Conservation (phyloP, 2,888 invertebrate species). For the Punctoribates punctum region DNA sequence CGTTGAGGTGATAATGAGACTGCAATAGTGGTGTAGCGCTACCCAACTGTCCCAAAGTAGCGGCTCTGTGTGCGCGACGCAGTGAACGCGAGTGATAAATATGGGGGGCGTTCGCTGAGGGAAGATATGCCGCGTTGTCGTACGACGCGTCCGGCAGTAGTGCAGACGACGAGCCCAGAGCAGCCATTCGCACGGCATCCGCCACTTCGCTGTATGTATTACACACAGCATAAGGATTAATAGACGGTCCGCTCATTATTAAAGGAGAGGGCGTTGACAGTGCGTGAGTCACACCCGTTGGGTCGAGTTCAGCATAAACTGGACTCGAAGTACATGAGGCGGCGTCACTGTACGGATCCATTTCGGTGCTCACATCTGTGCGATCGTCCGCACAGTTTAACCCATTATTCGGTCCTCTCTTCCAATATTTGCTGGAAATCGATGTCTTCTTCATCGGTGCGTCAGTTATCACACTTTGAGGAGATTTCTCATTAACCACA, state of each 20-base stretch:
- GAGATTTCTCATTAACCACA: slow-evolving; percentile 45
- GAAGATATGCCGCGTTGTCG: slow-evolving; percentile 45
- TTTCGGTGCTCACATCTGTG: slow-evolving; percentile 29
- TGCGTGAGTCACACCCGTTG: slow-evolving; percentile 29
- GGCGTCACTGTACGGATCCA: slow-evolving; percentile 44
- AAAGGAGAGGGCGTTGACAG: slow-evolving; percentile 27
- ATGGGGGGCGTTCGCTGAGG: slow-evolving; percentile 25
- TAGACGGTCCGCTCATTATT: slow-evolving; percentile 14
- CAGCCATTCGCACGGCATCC: slow-evolving; percentile 41
- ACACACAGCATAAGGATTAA: slow-evolving; percentile 43
- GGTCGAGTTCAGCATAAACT: slow-evolving; percentile 45
- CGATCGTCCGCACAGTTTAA: slow-evolving; percentile 21
- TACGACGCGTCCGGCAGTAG: slow-evolving; percentile 43
- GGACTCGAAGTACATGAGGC: slow-evolving; percentile 45
- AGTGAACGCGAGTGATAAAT: slow-evolving; percentile 42
- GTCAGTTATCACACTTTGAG: slow-evolving; percentile 44
- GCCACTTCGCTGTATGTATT: slow-evolving; percentile 45
- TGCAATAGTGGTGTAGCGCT: slow-evolving; percentile 38
- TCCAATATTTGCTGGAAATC: slow-evolving; percentile 45
- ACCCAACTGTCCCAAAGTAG: slow-evolving; percentile 36
- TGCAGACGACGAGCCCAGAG: slow-evolving; percentile 41
- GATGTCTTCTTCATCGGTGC: slow-evolving; percentile 43
- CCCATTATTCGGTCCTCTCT: slow-evolving; percentile 23
- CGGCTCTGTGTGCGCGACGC: slow-evolving; percentile 41
- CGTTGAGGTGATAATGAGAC: slow-evolving; percentile 26